Percentiles rank a stretch among this genome's conserved stretches.
Conservation (phyloP, 1,140 invertebrate genomes). For the Leptinotarsa defecta region DNA sequence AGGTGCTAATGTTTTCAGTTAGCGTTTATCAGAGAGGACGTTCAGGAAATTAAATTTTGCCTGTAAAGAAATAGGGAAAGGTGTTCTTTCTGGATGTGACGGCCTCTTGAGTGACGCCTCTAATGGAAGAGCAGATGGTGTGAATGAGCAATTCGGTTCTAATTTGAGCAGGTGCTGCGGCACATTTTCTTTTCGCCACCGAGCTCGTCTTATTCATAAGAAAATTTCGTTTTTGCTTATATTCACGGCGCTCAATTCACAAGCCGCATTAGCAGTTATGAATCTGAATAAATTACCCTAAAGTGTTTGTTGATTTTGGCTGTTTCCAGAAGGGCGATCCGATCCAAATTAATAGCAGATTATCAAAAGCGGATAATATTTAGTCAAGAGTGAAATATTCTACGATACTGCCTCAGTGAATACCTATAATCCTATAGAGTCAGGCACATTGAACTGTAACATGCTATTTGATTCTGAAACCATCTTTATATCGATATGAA, state of each 20-base stretch:
- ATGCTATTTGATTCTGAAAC: too few relatives aligned
- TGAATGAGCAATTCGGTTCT: constrained; percentile 57
- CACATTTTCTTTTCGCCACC: constrained; percentile 27
- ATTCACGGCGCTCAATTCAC: not conserved
- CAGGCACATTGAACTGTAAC: too few relatives aligned
- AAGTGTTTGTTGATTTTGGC: too few relatives aligned
- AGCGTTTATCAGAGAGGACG: constrained; percentile 50
- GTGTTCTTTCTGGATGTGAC: constrained; percentile 54
- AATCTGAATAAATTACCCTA: not conserved
- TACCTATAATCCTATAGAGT: too few relatives aligned
- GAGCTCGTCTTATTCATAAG: constrained; percentile 40
- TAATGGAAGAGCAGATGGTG: constrained; percentile 57
- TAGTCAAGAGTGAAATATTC: too few relatives aligned
- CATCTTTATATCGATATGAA: too few relatives aligned
- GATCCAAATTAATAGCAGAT: too few relatives aligned
- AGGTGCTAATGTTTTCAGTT: constrained; percentile 57
- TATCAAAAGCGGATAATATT: too few relatives aligned
- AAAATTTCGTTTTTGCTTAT: constrained; percentile 41
- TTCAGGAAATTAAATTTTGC: constrained; percentile 58
- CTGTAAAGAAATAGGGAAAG: constrained; percentile 56
- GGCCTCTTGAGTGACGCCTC: constrained; percentile 50
- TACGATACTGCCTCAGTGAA: too few relatives aligned
- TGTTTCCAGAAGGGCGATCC: too few relatives aligned
- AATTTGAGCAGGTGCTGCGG: constrained; percentile 56
- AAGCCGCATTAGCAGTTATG: not conserved